Evolutionary conservation across 2,888 invertebrate species (phyloP).

Genomic region (Cyclophora punctaria): DNA sequence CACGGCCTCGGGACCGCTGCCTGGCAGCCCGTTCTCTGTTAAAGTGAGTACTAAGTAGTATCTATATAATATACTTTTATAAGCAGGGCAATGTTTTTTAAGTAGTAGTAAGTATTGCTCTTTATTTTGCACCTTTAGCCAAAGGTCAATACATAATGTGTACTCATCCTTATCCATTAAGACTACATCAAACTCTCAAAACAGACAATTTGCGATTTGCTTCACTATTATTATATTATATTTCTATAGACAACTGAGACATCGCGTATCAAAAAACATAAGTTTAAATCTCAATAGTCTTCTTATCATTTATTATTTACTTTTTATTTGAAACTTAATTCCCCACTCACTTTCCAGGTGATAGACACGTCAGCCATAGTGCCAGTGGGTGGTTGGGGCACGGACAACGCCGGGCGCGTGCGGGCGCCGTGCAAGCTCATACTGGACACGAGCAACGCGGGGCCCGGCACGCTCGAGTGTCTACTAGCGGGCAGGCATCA

Average conservation of each 20-base stretch:
- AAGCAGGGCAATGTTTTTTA: background rate
- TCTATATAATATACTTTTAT: background rate
- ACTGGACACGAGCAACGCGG: constrained; percentile 92
- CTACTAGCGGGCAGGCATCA: constrained; percentile 78
- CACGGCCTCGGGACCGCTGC: constrained; percentile 76
- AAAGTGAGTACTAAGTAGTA: constrained; percentile 49
- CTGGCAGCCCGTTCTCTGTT: constrained; percentile 90
- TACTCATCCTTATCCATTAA: no score
- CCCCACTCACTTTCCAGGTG: constrained; percentile 61
- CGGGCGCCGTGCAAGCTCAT: constrained; percentile 86
- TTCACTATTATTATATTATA: no score
- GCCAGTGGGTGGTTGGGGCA: constrained; percentile 91
- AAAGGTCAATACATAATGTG: no score
- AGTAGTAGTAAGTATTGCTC: no score
- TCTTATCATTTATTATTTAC: background rate
- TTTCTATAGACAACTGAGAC: no score
- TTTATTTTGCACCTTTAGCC: no score
- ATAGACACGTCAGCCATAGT: constrained; percentile 82
- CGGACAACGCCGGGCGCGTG: constrained; percentile 83
- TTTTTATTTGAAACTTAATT: background rate
- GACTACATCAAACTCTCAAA: background rate
- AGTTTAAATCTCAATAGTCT: background rate
- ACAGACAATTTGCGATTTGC: no score
- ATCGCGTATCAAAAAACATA: no score
- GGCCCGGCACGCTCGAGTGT: constrained; percentile 86